These are phyloP conservation scores for Uria lomvia DNA, from an alignment of 2,113 vertebrate genomes.

Conservation along the genomic window DNA sequence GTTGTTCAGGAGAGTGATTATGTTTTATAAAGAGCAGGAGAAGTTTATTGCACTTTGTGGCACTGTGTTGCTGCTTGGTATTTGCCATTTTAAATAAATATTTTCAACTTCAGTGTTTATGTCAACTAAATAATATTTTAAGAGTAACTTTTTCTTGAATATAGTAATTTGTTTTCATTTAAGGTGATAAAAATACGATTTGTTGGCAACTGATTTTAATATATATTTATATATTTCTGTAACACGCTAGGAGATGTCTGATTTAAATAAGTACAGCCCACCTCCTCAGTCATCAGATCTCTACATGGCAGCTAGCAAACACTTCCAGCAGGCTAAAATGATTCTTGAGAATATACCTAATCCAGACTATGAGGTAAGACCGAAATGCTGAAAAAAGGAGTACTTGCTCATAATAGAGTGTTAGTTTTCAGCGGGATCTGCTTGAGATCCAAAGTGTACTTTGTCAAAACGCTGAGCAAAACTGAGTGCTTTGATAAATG, in stretches of 20 bases:
- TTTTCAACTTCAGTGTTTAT: neutral
- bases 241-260: conserved; percentile 91
- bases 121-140: neutral
- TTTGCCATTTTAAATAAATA: neutral
- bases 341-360: conserved; percentile 94
- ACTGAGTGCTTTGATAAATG: neutral
- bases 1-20: neutral
- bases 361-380: conserved; percentile 90
- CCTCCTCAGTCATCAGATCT: conserved; percentile 94
- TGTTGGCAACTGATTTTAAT: neutral
- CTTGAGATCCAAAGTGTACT: neutral
- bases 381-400: neutral
- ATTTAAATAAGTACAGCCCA: conserved; percentile 97
- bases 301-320: conserved; percentile 97
- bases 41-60: neutral
- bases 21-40: neutral
- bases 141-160: neutral
- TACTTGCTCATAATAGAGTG: neutral
- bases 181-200: neutral
- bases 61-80: neutral
- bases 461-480: neutral
- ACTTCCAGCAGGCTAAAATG: conserved; percentile 98
- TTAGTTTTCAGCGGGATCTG: neutral
- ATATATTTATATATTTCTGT: conserved; percentile 10
- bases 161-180: neutral